Percentiles rank a stretch among this genome's conserved stretches.
phyloP scores from a whole-genome alignment of 1,140 invertebrate genomes.

The Dinothrombium tinctorium region DNA sequence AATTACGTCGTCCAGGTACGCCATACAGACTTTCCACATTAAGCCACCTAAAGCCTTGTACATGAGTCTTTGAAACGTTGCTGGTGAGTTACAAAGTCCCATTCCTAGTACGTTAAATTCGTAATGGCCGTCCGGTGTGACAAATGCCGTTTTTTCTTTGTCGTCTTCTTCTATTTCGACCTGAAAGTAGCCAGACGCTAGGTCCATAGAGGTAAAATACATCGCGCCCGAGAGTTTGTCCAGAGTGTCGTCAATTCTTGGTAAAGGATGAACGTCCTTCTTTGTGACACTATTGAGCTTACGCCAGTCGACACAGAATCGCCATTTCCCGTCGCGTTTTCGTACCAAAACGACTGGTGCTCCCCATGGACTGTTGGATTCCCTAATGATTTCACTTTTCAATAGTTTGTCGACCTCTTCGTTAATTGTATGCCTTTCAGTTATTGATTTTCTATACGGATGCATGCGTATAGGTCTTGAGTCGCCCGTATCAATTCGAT shows the following conservation, averaged over 20 bases:
- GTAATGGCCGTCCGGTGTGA: conserved; percentile 8
- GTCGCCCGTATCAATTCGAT: too few relatives aligned
- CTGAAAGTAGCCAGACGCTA: conserved; percentile 19
- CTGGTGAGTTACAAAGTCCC: conserved; percentile 21
- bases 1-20: neutral
- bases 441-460: too few relatives aligned
- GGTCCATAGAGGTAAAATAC: conserved; percentile 8
- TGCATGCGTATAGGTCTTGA: too few relatives aligned
- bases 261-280: conserved; percentile 2
- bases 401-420: too few relatives aligned
- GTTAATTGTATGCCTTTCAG: too few relatives aligned
- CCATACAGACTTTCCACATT: neutral
- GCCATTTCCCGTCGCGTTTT: too few relatives aligned
- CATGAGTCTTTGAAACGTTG: conserved; percentile 20
- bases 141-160: conserved; percentile 15
- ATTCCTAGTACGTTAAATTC: conserved; percentile 20
- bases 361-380: too few relatives aligned
- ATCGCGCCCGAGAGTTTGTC: neutral
- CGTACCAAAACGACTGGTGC: too few relatives aligned
- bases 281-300: conserved; percentile 1
- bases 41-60: conserved; percentile 5
- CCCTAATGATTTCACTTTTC: too few relatives aligned
- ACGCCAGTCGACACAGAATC: conserved; percentile 14
- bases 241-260: conserved; percentile 1
- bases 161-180: conserved; percentile 15